Evolutionary conservation across 2,113 vertebrate genomes (phyloP).

Genomic region (Paramormyrops kingsleyae): DNA sequence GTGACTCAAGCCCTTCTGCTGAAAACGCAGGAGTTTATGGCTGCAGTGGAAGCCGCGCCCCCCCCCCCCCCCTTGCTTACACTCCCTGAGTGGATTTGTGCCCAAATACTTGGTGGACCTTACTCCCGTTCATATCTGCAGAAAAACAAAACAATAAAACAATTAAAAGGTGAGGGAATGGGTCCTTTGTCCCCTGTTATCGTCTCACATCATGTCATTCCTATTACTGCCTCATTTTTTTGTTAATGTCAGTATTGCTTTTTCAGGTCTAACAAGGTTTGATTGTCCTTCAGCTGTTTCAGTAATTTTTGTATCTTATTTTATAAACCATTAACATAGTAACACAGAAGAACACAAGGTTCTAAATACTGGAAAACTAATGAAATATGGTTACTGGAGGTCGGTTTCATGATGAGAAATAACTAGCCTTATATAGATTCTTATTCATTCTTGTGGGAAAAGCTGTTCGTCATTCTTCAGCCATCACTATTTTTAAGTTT

Average conservation of each 20-base stretch:
- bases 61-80: not conserved
- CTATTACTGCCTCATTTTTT: not conserved
- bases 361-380: not conserved
- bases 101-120: conserved; percentile 32
- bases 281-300: not conserved
- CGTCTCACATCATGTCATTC: not conserved
- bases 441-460: not conserved
- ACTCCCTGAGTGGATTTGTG: conserved; percentile 18
- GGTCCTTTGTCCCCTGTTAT: conserved; percentile 36
- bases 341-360: not conserved
- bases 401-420: not conserved
- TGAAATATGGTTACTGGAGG: not conserved
- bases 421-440: not conserved
- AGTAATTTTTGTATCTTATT: not conserved
- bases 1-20: not conserved
- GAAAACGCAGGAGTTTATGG: not conserved
- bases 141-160: conserved; percentile 47
- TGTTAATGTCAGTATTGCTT: not conserved
- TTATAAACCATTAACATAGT: not conserved
- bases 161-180: conserved; percentile 29
- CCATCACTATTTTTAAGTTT: not conserved
- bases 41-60: not conserved
- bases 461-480: not conserved
- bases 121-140: conserved; percentile 33
- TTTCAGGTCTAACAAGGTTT: not conserved